Percentiles rank a stretch among this genome's conserved stretches.
These are phyloP conservation scores for Potorous gilbertii DNA, from an alignment of 2,797 vertebrate species.

Conservation along the genomic window DNA sequence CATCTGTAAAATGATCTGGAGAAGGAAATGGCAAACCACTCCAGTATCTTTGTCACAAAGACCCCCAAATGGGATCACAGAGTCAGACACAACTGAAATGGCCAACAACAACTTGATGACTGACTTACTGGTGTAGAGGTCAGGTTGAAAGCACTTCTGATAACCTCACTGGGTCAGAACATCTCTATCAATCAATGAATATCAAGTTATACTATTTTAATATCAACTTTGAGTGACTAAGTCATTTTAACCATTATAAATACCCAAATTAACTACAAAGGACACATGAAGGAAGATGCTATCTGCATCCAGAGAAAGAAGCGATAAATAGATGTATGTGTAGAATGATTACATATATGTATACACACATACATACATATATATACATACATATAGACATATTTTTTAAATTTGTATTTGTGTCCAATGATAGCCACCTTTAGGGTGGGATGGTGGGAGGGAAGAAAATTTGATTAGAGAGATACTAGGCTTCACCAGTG, in stretches of 20 bases:
- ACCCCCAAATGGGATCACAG: background rate
- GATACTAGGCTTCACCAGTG: background rate
- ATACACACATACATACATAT: too few species aligned
- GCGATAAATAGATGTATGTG: background rate
- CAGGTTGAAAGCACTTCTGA: background rate
- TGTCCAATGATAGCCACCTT: too few species aligned
- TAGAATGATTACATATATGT: too few species aligned
- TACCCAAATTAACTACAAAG: background rate
- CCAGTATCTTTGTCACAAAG: background rate
- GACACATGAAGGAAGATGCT: background rate
- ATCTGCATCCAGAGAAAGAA: background rate
- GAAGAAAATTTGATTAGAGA: background rate
- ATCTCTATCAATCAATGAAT: background rate
- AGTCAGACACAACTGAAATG: too few species aligned
- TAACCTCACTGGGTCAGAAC: background rate
- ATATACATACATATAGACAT: too few species aligned
- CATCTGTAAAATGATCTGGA: background rate
- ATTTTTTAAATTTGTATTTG: too few species aligned
- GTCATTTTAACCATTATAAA: background rate
- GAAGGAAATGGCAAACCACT: background rate
- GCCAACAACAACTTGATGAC: background rate
- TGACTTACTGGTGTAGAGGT: background rate
- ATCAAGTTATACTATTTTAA: background rate
- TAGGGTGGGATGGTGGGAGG: too few species aligned
- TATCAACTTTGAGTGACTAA: background rate